These are phyloP conservation scores for Montipora capitata DNA, from an alignment of 92 coral and sea anemone species.

Conservation along the genomic window DNA sequence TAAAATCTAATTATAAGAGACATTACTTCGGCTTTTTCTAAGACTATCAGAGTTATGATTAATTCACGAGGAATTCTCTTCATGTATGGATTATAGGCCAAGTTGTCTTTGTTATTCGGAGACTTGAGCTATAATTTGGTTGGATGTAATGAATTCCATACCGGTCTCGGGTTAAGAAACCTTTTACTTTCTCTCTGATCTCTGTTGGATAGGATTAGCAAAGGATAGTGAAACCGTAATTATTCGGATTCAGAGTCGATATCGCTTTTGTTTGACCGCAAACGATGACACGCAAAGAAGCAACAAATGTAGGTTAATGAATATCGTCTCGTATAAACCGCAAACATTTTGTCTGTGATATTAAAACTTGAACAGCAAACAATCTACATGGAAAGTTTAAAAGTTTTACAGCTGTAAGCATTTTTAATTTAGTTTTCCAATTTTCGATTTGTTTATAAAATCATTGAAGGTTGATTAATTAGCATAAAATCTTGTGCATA, in stretches of 20 bases:
- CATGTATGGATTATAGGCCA: too few relatives aligned
- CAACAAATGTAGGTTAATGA: background rate
- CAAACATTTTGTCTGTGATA: background rate
- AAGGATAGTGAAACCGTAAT: conserved; percentile 19
- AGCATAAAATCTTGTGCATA: too few relatives aligned
- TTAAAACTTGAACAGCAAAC: too few relatives aligned
- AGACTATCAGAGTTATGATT: background rate
- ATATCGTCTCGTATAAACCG: conserved; percentile 4
- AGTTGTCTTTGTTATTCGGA: too few relatives aligned
- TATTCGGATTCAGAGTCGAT: background rate
- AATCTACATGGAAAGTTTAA: too few relatives aligned
- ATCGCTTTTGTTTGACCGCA: conserved; percentile 1
- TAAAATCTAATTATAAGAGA: background rate
- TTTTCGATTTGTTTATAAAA: too few relatives aligned
- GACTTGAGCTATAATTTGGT: too few relatives aligned
- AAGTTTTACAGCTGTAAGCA: too few relatives aligned
- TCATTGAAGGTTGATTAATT: too few relatives aligned
- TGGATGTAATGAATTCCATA: background rate
- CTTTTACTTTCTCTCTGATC: conserved; percentile 15
- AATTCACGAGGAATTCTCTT: background rate
- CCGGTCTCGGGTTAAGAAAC: background rate
- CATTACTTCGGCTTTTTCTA: background rate
- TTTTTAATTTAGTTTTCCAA: too few relatives aligned
- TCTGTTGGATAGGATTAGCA: conserved; percentile 25
- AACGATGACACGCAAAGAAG: conserved; percentile 10